Evolutionary conservation across 2,888 invertebrate genomes (phyloP), one percentile per base, ranked within the genome.

Genomic region (Drosophila anceps): DNA sequence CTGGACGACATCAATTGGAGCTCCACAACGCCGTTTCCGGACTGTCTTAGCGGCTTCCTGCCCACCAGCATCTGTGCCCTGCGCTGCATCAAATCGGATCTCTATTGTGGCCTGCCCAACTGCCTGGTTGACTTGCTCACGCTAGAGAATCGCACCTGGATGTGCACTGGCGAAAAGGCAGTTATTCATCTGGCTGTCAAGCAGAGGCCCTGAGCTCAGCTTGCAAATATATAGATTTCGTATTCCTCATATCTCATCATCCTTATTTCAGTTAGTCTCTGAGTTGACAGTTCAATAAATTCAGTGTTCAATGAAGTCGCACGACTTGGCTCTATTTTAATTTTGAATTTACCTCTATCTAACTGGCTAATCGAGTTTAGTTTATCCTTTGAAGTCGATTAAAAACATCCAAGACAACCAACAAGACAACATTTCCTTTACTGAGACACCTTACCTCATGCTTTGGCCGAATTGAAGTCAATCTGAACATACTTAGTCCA

Each of bases 21-120:
- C 18, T 94, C 95, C 0, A 94, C 94, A 0, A 95, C 95, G 0
- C 91, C 94, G 0, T 96, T 98, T 81, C 92, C 93, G 18, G 89
- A 90, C 0, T 92, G 92, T 46, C 54, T 92, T 27, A 80, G 84
- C 44, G 90, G 84, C 66, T 99, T 99, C 92, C 94, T 94, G 43
- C 99, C 99, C 0, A 95, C 97, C 0, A 96, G 96, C 20, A 86
- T 99, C 6, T 95, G 97, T 64, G 95, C 96, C 0, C 91, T 98
- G 13, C 94, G 99, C 20, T 97, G 98, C 0, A 93, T 98, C 0
- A 99, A 99, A 93, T 96, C 97, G 0, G 98, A 99, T 89, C 93
- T 97, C 4, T 95, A 98, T 54, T 96, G 96, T 73, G 98, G 98
- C 0, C 91, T 99, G 68, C 92, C 94, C 4, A 92, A 94, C 2